Evolutionary conservation across 2,797 vertebrate species (phyloP).

Genomic region (Gila robusta): DNA sequence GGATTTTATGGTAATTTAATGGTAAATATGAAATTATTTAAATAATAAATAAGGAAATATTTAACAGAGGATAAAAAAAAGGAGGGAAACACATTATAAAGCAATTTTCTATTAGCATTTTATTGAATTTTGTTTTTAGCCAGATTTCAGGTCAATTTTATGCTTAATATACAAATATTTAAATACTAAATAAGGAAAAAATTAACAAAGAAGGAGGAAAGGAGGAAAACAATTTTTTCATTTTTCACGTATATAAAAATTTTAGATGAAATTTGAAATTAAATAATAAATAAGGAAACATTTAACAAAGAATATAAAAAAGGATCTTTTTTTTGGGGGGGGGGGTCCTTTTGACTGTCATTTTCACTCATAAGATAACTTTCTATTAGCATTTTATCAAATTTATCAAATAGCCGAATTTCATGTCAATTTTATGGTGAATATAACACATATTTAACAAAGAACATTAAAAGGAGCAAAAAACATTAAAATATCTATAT

Average conservation of each 20-base stretch:
- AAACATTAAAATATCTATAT: not conserved
- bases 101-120: not conserved
- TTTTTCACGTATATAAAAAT: no score
- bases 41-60: not conserved
- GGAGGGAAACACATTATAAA: not conserved
- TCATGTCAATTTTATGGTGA: not conserved
- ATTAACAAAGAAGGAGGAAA: no score
- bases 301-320: not conserved
- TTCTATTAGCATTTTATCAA: not conserved
- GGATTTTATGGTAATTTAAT: not conserved
- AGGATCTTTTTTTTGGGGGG: no score
- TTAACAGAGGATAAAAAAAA: not conserved
- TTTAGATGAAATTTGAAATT: not conserved
- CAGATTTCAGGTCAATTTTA: not conserved
- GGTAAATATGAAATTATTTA: not conserved
- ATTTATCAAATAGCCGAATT: not conserved
- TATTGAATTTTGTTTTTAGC: not conserved
- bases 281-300: not conserved
- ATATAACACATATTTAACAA: not conserved
- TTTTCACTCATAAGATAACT: not conserved
- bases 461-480: not conserved
- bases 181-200: not conserved
- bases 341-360: not conserved
- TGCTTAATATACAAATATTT: not conserved
- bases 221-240: no score